These are phyloP conservation scores for Drosophila micromelanica DNA, from an alignment of 1,140 invertebrate genomes.

Conservation along the genomic window DNA sequence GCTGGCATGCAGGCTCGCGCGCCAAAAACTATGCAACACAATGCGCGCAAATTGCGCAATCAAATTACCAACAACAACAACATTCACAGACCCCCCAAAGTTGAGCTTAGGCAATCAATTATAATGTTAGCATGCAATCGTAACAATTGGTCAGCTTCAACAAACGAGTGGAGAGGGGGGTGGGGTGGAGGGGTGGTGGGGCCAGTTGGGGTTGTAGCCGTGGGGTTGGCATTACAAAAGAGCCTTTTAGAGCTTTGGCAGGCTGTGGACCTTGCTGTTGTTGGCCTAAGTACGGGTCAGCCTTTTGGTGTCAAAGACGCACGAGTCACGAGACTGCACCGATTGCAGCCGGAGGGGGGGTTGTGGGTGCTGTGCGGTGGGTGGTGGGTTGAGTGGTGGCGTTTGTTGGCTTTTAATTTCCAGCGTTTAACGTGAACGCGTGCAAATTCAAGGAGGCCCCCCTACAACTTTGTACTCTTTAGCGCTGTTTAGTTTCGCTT, in stretches of 20 bases:
- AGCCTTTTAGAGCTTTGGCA: slow-evolving; percentile 55
- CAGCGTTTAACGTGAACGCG: slow-evolving; percentile 68
- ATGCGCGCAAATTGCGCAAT: slow-evolving; percentile 80
- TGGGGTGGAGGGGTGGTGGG: background rate
- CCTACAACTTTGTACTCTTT: slow-evolving; percentile 73
- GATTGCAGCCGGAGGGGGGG: background rate
- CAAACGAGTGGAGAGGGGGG: background rate
- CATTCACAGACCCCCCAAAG: slow-evolving; percentile 6
- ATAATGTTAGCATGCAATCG: slow-evolving; percentile 79
- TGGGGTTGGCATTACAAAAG: slow-evolving; percentile 56
- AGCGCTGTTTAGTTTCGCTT: slow-evolving; percentile 74
- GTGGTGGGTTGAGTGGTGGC: background rate
- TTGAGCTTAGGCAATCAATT: slow-evolving; percentile 79
- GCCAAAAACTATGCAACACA: slow-evolving; percentile 83
- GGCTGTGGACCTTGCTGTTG: slow-evolving; percentile 47
- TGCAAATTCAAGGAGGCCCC: slow-evolving; percentile 54
- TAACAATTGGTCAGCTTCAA: slow-evolving; percentile 53
- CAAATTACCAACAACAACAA: slow-evolving; percentile 67
- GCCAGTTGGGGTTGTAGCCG: background rate
- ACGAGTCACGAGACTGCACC: slow-evolving; percentile 43
- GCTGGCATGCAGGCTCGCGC: slow-evolving; percentile 53
- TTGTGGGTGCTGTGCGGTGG: background rate
- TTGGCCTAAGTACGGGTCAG: slow-evolving; percentile 71
- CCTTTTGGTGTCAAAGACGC: slow-evolving; percentile 77
- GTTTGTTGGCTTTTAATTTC: slow-evolving; percentile 54